A percentile compares a stretch with the other conserved stretches of the same genome.
Evolutionary conservation across 2,888 invertebrate genomes (phyloP).

Genomic region (Cerastoderma edule): DNA sequence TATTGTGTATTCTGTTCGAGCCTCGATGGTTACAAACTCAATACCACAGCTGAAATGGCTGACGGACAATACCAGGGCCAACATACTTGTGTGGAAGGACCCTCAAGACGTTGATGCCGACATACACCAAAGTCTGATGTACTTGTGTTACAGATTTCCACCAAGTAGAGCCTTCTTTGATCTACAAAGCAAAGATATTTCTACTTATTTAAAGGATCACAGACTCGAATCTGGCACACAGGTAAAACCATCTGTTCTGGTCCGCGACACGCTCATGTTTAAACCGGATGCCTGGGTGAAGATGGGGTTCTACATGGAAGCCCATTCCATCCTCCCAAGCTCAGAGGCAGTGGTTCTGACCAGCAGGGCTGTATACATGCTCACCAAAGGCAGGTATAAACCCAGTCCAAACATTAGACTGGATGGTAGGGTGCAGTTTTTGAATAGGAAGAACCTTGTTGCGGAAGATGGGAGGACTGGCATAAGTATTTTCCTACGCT

Average conservation of each 20-base stretch:
- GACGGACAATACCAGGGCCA: slow-evolving; percentile 71
- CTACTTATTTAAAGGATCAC: slow-evolving; percentile 62
- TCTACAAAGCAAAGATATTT: slow-evolving; percentile 65
- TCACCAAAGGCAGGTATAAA: slow-evolving; percentile 71
- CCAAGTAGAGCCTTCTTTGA: slow-evolving; percentile 74
- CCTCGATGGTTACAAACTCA: slow-evolving; percentile 76
- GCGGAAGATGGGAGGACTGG: slow-evolving; percentile 71
- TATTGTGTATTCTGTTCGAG: slow-evolving; percentile 75
- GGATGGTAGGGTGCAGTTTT: slow-evolving; percentile 73
- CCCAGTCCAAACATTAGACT: slow-evolving; percentile 67
- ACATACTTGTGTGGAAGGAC: slow-evolving; percentile 72
- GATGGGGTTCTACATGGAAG: slow-evolving; percentile 76
- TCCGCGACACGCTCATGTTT: slow-evolving; percentile 73
- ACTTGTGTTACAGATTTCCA: slow-evolving; percentile 74
- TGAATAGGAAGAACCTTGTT: slow-evolving; percentile 66
- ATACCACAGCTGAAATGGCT: slow-evolving; percentile 80
- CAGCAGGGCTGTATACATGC: slow-evolving; percentile 73
- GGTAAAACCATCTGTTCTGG: slow-evolving; percentile 64
- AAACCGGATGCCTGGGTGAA: slow-evolving; percentile 77
- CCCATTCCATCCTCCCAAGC: slow-evolving; percentile 75
- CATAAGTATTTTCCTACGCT: slow-evolving; percentile 73
- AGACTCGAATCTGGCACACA: slow-evolving; percentile 69
- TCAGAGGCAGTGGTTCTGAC: slow-evolving; percentile 75
- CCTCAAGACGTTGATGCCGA: slow-evolving; percentile 61
- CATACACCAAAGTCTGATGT: slow-evolving; percentile 70